phyloP scores from a whole-genome alignment of 2,113 vertebrate genomes.

The Psammodynastes pulverulentus region DNA sequence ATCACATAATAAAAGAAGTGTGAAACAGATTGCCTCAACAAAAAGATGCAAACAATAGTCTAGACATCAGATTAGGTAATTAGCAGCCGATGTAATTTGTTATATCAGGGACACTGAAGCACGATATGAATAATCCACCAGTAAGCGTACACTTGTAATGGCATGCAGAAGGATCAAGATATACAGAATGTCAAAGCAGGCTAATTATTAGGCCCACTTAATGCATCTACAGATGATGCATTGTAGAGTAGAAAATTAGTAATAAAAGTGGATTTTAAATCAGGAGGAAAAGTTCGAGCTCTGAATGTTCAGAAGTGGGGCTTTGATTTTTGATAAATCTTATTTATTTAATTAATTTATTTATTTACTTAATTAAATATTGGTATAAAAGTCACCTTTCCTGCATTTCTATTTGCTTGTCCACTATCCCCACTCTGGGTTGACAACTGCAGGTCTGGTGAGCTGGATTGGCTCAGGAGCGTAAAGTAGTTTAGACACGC shows the following conservation, averaged over 20 bases:
- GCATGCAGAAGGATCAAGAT: neutral
- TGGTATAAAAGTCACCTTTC: neutral
- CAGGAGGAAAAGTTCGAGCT: neutral
- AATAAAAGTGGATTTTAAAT: neutral
- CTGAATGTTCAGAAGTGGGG: neutral
- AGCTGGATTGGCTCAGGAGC: neutral
- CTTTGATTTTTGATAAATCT: neutral
- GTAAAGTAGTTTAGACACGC: slow-evolving; percentile 35
- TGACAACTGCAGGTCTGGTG: neutral
- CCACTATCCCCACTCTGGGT: no score
- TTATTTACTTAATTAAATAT: no score
- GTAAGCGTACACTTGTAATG: slow-evolving; percentile 35
- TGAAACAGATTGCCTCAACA: neutral
- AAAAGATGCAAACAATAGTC: slow-evolving; percentile 21
- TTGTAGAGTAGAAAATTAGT: neutral
- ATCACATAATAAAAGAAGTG: slow-evolving; percentile 13
- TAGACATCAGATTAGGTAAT: slow-evolving; percentile 25
- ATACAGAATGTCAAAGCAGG: slow-evolving; percentile 12
- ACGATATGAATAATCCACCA: slow-evolving; percentile 30
- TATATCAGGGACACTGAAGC: slow-evolving; percentile 8
- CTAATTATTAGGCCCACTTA: slow-evolving; percentile 35
- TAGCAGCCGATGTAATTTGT: slow-evolving; percentile 46
- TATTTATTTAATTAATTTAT: no score
- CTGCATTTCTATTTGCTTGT: neutral
- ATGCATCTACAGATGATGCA: slow-evolving; percentile 18